phyloP scores from a whole-genome alignment of 2,797 vertebrate species.

The Merluccius polli region DNA sequence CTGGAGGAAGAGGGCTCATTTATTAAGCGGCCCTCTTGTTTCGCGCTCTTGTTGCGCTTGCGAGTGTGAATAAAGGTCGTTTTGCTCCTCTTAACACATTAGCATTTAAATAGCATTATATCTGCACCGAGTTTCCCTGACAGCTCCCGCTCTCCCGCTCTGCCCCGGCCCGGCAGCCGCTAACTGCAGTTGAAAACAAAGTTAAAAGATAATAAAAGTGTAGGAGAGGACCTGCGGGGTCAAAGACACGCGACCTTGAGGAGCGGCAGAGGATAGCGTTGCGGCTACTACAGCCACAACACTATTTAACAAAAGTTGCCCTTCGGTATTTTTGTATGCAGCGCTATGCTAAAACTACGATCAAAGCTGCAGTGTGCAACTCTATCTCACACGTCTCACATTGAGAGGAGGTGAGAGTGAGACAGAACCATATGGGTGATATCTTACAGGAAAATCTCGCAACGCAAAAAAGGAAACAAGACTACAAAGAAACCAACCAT shows the following conservation, averaged over 20 bases:
- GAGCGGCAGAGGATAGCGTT: conserved; percentile 34
- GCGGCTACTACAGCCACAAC: conserved; percentile 13
- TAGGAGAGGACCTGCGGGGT: conserved; percentile 46
- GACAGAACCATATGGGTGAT: background rate
- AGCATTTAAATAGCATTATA: conserved; percentile 76
- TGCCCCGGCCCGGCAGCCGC: conserved; percentile 32
- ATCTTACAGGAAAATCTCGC: background rate
- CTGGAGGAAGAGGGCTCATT: conserved; percentile 54
- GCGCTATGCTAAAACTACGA: background rate
- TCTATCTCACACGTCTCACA: background rate
- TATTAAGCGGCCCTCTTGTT: conserved; percentile 52
- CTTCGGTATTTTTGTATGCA: background rate
- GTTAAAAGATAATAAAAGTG: conserved; percentile 68
- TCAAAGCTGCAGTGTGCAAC: conserved; percentile 9
- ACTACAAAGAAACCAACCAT: too few species aligned
- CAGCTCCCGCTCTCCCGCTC: conserved; percentile 57
- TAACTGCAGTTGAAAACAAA: conserved; percentile 65
- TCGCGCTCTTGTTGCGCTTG: conserved; percentile 28
- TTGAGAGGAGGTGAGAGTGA: background rate
- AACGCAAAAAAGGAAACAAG: too few species aligned
- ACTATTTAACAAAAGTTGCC: conserved; percentile 25
- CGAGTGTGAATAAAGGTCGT: conserved; percentile 65
- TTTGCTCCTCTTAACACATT: conserved; percentile 72
- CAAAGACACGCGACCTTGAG: conserved; percentile 59
- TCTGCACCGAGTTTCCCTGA: conserved; percentile 62